Evolutionary conservation across 2,113 vertebrate genomes (phyloP).

Genomic region (Phrynocephalus versicolor): DNA sequence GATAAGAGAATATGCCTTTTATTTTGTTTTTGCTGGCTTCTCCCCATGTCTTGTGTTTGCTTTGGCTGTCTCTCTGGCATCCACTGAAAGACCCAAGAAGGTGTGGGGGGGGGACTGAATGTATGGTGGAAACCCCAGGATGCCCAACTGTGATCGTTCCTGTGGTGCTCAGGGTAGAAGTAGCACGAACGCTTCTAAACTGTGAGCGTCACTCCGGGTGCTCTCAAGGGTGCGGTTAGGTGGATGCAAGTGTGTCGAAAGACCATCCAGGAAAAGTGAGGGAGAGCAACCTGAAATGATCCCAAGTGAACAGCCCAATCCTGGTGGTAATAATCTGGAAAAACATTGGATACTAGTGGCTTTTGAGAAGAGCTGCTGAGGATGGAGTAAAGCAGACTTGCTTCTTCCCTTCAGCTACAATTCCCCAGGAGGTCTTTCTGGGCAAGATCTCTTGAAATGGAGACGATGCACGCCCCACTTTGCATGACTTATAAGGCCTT

Average conservation of each 20-base stretch:
- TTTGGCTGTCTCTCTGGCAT: conserved; percentile 60
- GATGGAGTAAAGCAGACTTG: not conserved
- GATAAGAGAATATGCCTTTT: conserved; percentile 70
- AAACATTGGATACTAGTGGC: not conserved
- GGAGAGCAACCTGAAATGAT: not conserved
- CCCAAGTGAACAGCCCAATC: not conserved
- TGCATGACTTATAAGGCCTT: not conserved
- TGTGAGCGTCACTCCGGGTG: not conserved
- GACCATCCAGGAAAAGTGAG: conserved; percentile 16
- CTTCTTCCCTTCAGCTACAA: not conserved
- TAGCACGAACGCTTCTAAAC: conserved; percentile 23
- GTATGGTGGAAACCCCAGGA: conserved; percentile 41
- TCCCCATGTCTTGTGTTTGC: conserved; percentile 66
- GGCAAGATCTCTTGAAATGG: not conserved
- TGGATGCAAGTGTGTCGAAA: not conserved
- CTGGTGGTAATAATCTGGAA: no score
- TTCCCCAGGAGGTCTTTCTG: not conserved
- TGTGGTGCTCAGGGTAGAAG: not conserved
- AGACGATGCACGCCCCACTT: not conserved
- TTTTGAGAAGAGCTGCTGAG: not conserved
- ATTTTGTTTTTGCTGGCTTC: conserved; percentile 60
- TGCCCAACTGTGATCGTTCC: conserved; percentile 20
- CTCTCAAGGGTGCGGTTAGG: not conserved
- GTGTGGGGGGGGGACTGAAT: conserved; percentile 45
- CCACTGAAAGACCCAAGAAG: conserved; percentile 44